Percentiles rank a stretch among this genome's conserved stretches.
Conservation (phyloP, 2,113 vertebrate species). For the Rhea pennata region DNA sequence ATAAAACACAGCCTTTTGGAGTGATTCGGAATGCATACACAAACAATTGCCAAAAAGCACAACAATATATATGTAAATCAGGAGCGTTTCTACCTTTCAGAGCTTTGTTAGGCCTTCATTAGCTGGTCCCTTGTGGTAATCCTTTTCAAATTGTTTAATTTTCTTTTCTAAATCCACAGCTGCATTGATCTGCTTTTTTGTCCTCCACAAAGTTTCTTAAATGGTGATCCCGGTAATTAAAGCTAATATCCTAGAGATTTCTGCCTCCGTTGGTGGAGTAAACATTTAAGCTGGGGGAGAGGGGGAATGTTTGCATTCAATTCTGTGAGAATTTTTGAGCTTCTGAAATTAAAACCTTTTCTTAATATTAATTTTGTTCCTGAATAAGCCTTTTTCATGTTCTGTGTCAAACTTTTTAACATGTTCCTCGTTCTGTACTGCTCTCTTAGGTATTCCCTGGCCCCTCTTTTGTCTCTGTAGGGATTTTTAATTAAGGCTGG, state of each 20-base stretch:
- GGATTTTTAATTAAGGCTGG: slow-evolving; percentile 5
- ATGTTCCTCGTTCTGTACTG: background rate
- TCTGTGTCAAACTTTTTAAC: background rate
- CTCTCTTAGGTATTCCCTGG: background rate
- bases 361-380: background rate
- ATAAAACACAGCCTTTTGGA: background rate
- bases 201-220: background rate
- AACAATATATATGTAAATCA: slow-evolving; percentile 50
- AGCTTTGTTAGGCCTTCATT: background rate
- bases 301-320: background rate
- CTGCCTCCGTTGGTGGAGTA: background rate
- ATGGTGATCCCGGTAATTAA: background rate
- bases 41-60: background rate
- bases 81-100: background rate
- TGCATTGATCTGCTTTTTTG: background rate
- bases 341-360: background rate
- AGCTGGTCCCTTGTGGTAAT: background rate
- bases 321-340: background rate
- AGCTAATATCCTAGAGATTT: background rate
- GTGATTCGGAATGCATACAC: background rate
- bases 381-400: background rate
- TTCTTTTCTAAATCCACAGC: background rate
- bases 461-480: background rate
- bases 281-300: background rate
- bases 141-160: slow-evolving; percentile 53